These are phyloP conservation scores for Drosophila ercepeae DNA, from an alignment of 1,140 invertebrate species.

Conservation along the genomic window DNA sequence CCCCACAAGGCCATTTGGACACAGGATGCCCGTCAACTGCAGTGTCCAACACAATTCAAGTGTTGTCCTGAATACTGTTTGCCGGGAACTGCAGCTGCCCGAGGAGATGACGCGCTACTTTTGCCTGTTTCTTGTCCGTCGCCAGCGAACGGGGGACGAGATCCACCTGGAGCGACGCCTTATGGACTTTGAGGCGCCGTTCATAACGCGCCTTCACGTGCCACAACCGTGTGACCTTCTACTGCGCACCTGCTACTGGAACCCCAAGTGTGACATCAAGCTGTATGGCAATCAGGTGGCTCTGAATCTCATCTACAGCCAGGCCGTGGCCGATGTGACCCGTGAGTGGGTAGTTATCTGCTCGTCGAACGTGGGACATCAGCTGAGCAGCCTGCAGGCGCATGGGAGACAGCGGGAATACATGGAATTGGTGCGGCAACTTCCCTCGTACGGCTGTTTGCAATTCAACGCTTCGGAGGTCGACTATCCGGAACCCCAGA, in stretches of 20 bases:
- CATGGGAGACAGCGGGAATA: constrained; percentile 94
- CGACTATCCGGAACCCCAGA: constrained; percentile 90
- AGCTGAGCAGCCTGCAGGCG: constrained; percentile 89
- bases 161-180: constrained; percentile 92
- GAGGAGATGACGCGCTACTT: constrained; percentile 93
- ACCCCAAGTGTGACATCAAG: constrained; percentile 91
- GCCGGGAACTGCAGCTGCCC: constrained; percentile 90
- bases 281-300: constrained; percentile 92
- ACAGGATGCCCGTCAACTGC: constrained; percentile 92
- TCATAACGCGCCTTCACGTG: constrained; percentile 90
- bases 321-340: constrained; percentile 93
- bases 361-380: constrained; percentile 88
- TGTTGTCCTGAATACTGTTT: constrained; percentile 92
- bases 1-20: constrained; percentile 88
- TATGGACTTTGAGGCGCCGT: constrained; percentile 98
- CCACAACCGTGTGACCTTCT: constrained; percentile 87
- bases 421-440: constrained; percentile 90
- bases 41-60: constrained; percentile 92
- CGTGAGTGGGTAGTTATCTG: constrained; percentile 94
- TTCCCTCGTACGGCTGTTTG: constrained; percentile 95
- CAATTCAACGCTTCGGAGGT: constrained; percentile 84
- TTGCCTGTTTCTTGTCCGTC: constrained; percentile 93
- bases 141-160: constrained; percentile 86
- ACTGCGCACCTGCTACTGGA: constrained; percentile 95
- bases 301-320: constrained; percentile 94